These are phyloP conservation scores for Danaus plexippus DNA, from an alignment of 1,140 invertebrate genomes.

Conservation along the genomic window DNA sequence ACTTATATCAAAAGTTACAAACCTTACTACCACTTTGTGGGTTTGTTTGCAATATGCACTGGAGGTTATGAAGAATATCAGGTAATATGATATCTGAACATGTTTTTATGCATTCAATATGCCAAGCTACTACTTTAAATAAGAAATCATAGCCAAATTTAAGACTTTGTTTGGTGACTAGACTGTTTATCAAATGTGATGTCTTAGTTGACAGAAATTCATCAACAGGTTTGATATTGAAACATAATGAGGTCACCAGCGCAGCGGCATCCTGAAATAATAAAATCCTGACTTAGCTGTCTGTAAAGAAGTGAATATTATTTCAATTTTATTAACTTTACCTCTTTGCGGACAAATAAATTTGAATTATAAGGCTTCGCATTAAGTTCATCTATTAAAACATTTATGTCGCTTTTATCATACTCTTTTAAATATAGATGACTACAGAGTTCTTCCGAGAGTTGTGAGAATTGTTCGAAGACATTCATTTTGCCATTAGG, in stretches of 20 bases:
- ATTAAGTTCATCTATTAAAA: conserved; percentile 54
- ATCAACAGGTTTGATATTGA: conserved; percentile 51
- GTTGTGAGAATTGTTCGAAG: conserved; percentile 36
- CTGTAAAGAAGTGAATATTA: no score
- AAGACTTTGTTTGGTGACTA: conserved; percentile 50
- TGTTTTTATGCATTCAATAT: conserved; percentile 44
- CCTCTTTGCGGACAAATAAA: conserved; percentile 47
- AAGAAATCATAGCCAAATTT: conserved; percentile 38
- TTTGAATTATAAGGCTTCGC: conserved; percentile 47
- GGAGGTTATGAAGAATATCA: conserved; percentile 55
- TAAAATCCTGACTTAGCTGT: no score
- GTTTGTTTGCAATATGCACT: conserved; percentile 44
- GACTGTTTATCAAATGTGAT: conserved; percentile 49
- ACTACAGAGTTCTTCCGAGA: conserved; percentile 47
- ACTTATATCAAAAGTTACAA: conserved; percentile 2
- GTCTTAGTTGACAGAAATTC: conserved; percentile 51
- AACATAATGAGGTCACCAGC: conserved; percentile 42
- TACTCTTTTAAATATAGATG: conserved; percentile 42
- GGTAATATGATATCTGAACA: conserved; percentile 51
- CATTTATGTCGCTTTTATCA: conserved; percentile 42
- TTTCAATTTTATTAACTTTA: conserved; percentile 22
- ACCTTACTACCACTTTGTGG: conserved; percentile 40
- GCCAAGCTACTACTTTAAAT: conserved; percentile 43
- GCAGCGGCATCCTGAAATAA: conserved; percentile 46
- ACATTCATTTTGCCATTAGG: conserved; percentile 14